Evolutionary conservation across 1,140 invertebrate species (phyloP).

Genomic region (Bombyx mori): ASM3026992v2 NC_085122.1:1074501-1075000

Average conservation of each 20-base stretch:
- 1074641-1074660: slow-evolving; percentile 31
- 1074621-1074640: slow-evolving; percentile 57
- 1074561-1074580: slow-evolving; percentile 73
- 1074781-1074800: too few species aligned
- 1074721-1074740: slow-evolving; percentile 15
- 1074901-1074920: too few species aligned
- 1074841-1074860: too few species aligned
- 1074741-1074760: neutral
- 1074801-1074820: too few species aligned
- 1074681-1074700: slow-evolving; percentile 64
- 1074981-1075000: too few species aligned
- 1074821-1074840: too few species aligned
- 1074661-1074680: slow-evolving; percentile 30
- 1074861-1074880: too few species aligned
- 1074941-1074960: too few species aligned
- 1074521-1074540: slow-evolving; percentile 86
- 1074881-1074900: too few species aligned
- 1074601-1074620: slow-evolving; percentile 33
- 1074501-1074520: slow-evolving; percentile 82
- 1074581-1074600: slow-evolving; percentile 62
- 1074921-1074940: too few species aligned
- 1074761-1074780: too few species aligned
- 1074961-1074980: too few species aligned
- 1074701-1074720: slow-evolving; percentile 65
- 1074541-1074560: slow-evolving; percentile 87